Percentiles rank a stretch among this genome's conserved stretches.
phyloP scores from a whole-genome alignment of 2,888 invertebrate species.

The Erebia palarica region DNA sequence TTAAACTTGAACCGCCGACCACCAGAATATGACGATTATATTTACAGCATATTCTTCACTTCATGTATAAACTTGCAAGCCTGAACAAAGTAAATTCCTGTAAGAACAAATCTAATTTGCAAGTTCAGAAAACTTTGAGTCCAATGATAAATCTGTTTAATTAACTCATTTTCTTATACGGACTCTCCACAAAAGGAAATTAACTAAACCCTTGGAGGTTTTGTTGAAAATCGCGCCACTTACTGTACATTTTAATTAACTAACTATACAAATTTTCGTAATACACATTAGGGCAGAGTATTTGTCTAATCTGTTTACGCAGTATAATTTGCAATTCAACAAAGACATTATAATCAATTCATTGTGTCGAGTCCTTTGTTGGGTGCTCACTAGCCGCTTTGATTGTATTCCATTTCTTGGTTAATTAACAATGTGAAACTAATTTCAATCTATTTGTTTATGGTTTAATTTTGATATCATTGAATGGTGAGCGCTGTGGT shows the following conservation, averaged over 20 bases:
- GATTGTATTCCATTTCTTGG: neutral
- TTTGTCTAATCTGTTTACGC: constrained; percentile 16
- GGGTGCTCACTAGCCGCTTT: constrained; percentile 3
- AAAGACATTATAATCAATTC: constrained; percentile 23
- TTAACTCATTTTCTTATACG: constrained; percentile 14
- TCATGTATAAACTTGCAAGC: neutral
- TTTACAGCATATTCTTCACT: too few species aligned
- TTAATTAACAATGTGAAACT: constrained; percentile 9
- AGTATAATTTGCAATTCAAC: constrained; percentile 25
- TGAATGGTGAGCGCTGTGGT: too few species aligned
- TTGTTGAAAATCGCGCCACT: constrained; percentile 7
- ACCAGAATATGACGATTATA: too few species aligned
- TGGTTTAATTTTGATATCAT: neutral
- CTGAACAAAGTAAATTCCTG: neutral
- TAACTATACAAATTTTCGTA: neutral
- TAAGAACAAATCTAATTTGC: constrained; percentile 10
- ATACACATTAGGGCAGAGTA: neutral
- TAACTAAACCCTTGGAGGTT: constrained; percentile 8
- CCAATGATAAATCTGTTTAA: constrained; percentile 11
- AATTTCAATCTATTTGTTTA: neutral
- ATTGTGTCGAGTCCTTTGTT: constrained; percentile 16
- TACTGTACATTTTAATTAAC: constrained; percentile 1
- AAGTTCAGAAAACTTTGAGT: neutral
- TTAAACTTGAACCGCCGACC: too few species aligned
- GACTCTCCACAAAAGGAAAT: constrained; percentile 16